Base-by-base conservation (phyloP, 92 coral and sea anemone genomes). In the Porites lobata region DNA sequence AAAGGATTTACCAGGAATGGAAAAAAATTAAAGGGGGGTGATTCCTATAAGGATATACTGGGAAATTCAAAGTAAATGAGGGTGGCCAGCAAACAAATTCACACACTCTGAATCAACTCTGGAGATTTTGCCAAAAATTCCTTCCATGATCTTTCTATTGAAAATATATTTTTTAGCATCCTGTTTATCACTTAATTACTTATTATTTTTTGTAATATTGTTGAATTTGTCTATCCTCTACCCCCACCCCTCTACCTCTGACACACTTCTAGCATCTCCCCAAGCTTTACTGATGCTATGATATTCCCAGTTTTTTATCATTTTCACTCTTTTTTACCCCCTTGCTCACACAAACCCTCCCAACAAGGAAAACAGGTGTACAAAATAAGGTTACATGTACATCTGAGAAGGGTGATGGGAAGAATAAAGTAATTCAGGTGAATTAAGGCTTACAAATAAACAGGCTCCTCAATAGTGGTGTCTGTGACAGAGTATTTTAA, bases 341-440 rank as follows among this genome's bases (percentile, higher is more conserved):
- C 81, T 76, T 76, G 65, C 66, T 59, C 81, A 56, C 81, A 76
- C 81, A 56, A 54, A 76, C 69, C 81, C 81, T 76, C 81, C 67
- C 67, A 54, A 73, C 59, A 73, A 61, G 78, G 78, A 51, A 73
- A 73, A 43, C 12, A 73, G 58, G 78, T 43, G 78, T 73, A 73
- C 78, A 73, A 73, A 73, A 51, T 73, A 73, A 73, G 78, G 78
- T 73, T 73, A 73, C 78, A 73, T 73, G 21, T 51, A 73, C 58
- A 73, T 43, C 78, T 73, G 78, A 73, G 76, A 72, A 29, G 56
- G 3, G 32, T 29, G 32, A 29, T 29, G 32, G 32, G 32, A 29
- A 29, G 32, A 29, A 29, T 29, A 29, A 29, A 29, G 32, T 29
- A 29, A 29, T 29, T 29, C 32, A 29, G 32, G 32, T 29, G 32